Base-by-base conservation (phyloP, 2,888 invertebrate genomes). In the Tachina fera region DNA sequence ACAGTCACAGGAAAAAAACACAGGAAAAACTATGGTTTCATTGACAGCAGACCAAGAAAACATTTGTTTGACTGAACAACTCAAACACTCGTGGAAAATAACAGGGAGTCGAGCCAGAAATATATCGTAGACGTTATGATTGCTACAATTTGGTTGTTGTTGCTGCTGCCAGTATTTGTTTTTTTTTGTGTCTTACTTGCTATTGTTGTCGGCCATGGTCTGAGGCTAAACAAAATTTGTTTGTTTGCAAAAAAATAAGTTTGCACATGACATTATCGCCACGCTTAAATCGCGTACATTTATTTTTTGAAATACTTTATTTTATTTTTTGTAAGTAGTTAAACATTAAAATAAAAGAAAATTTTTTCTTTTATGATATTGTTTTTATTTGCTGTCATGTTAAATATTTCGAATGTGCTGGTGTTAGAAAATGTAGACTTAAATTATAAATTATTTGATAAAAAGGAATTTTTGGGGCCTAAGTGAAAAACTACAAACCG, bases 201-300 rank as follows among this genome's bases (percentile, higher is more conserved):
- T 78, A 47, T 60, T 75, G 70, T 41, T 72, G 58, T 31, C 22
- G 47, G 41, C 79, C 76, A 45, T 83, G 61, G 83, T 83, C 83
- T 78, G 67, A 75, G 71, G 78, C 82, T 65, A 84, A 81, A 85
- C 51, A 51, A n/a, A 11, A 41, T 16, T 16, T 43, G 10, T 61
- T 49, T 83, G n/a, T 72, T 76, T 78, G 22, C 13, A 39, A 68
- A 61, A 31, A 76, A 70, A 63, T 65, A 82, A 75, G 78, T 79
- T 82, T 83, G 71, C 78, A 86, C 83, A 86, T 83, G 85, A 83
- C 83, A 83, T 86, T 86, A 86, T 79, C 83, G 83, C 79, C 78
- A 86, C 85, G 83, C 79, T 86, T 86, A 71, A 83, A 83, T 79
- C 85, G 83, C 85, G 75, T 82, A 75, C 16, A 70, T 63, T 79